Base-by-base conservation (phyloP, 2,888 invertebrate species). In the Amaurobius ferox region DNA sequence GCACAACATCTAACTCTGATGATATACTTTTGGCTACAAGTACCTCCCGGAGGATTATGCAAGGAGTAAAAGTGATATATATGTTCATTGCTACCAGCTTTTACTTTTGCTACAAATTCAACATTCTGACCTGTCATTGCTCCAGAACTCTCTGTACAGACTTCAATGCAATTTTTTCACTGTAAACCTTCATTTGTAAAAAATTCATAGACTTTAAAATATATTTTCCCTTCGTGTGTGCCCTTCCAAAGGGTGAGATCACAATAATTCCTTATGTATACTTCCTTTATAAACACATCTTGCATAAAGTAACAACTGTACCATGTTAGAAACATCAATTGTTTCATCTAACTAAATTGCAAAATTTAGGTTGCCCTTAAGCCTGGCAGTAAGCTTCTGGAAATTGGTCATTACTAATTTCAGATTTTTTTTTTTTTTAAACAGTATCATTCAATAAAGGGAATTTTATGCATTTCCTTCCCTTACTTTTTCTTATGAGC, bases 381-480 rank as follows among this genome's bases (percentile, higher is more conserved):
- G 23, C n/a, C n/a, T n/a, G n/a, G n/a, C n/a, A n/a, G n/a, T n/a
- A n/a, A n/a, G n/a, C n/a, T n/a, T n/a, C n/a, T n/a, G n/a, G n/a
- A n/a, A n/a, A n/a, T n/a, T n/a, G 29, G 29, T 28, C 29, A 66
- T 28, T n/a, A n/a, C n/a, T n/a, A n/a, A n/a, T n/a, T n/a, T n/a
- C n/a, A n/a, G n/a, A n/a, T n/a, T n/a, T n/a, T n/a, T n/a, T n/a
- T n/a, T n/a, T n/a, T n/a, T n/a, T n/a, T n/a, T n/a, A 72, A 39
- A 72, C 55, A 72, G 0, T 32, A 28, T 72, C 48, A 9, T 72
- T 72, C 55, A 29, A 72, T 55, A 72, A 72, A 72, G 72, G 30
- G n/a, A 72, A 55, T 72, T 72, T 72, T 61, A 29, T 55, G 28
- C 29, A 72, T 72, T 32, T 55, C 55, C 28, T 72, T n/a, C n/a